phyloP scores from a whole-genome alignment of 2,888 invertebrate genomes.

The Nephrotoma flavescens region DNA sequence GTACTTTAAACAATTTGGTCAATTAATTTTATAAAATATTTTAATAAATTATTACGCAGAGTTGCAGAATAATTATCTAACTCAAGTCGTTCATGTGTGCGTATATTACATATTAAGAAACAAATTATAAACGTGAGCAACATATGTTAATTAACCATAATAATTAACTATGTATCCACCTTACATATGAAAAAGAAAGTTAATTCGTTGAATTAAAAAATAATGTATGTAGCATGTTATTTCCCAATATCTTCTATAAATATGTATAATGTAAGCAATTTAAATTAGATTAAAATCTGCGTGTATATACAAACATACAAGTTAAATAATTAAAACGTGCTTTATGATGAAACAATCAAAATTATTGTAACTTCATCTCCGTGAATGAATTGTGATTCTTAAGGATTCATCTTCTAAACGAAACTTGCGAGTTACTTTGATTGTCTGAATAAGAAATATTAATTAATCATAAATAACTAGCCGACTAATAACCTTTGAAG shows the following conservation, averaged over 20 bases:
- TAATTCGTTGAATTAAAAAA: neutral
- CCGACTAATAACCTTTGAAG: neutral
- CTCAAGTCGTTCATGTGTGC: neutral
- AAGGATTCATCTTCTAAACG: neutral
- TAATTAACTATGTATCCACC: neutral
- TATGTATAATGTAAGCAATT: too few relatives aligned
- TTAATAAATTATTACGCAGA: neutral
- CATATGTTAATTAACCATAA: neutral
- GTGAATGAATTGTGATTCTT: neutral
- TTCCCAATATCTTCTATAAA: neutral
- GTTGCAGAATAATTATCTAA: neutral
- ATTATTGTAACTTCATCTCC: neutral
- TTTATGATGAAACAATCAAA: neutral
- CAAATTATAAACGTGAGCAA: neutral
- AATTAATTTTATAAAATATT: neutral
- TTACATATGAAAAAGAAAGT: neutral
- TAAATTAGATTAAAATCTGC: neutral
- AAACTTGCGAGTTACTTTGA: neutral
- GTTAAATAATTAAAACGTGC: neutral
- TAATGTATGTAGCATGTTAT: neutral
- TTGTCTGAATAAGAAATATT: too few relatives aligned
- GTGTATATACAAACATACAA: neutral
- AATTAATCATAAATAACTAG: neutral
- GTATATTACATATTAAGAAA: neutral
- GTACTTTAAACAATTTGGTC: too few relatives aligned